Evolutionary conservation across 2,797 vertebrate species (phyloP).

Genomic region (Gambusia yucatana): DNA sequence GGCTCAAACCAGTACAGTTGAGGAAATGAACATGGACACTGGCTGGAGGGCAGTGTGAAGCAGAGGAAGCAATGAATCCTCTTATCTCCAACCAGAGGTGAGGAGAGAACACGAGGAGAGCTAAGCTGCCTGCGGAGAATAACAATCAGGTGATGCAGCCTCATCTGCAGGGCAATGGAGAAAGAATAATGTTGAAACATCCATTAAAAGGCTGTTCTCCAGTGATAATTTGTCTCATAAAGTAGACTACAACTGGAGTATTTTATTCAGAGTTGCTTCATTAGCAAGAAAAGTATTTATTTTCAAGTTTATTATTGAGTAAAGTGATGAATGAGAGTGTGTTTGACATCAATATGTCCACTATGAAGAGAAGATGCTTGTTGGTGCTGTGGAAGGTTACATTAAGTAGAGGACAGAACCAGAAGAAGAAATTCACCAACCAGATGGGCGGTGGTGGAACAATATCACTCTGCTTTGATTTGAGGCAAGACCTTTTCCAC

Average conservation of each 20-base stretch:
- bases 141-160: slow-evolving; percentile 41
- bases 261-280: slow-evolving; percentile 10
- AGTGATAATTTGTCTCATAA: slow-evolving; percentile 38
- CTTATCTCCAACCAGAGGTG: slow-evolving; percentile 37
- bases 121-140: slow-evolving; percentile 51
- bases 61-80: slow-evolving; percentile 27
- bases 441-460: neutral
- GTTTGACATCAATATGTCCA: neutral
- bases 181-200: slow-evolving; percentile 14
- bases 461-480: neutral
- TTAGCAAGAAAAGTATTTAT: slow-evolving; percentile 19
- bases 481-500: neutral
- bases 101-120: slow-evolving; percentile 33
- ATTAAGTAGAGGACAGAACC: neutral
- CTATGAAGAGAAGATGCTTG: slow-evolving; percentile 9
- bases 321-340: slow-evolving; percentile 23
- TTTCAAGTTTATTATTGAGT: slow-evolving; percentile 34
- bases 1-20: neutral
- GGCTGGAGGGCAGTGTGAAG: slow-evolving; percentile 1
- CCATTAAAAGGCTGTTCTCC: slow-evolving; percentile 14
- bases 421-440: neutral
- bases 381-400: neutral
- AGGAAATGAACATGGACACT: neutral
- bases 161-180: slow-evolving; percentile 29
- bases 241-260: slow-evolving; percentile 31